Percentiles rank a stretch among this genome's conserved stretches.
Evolutionary conservation across 2,113 vertebrate genomes (phyloP).

Genomic region (Caranx melampygus): DNA sequence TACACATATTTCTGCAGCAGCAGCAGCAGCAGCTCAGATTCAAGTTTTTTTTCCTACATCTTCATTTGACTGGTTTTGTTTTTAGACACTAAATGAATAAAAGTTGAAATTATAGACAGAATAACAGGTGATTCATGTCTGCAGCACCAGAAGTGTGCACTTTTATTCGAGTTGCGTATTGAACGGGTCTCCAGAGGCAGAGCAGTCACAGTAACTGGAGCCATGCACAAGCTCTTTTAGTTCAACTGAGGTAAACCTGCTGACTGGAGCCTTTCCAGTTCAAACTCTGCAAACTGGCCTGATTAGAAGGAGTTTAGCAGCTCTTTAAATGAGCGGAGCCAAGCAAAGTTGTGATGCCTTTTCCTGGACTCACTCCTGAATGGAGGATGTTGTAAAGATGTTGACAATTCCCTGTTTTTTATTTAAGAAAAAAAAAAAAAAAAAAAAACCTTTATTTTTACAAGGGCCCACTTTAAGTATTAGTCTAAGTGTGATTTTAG

Average conservation of each 20-base stretch:
- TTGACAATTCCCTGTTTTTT: background rate
- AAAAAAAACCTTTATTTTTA: background rate
- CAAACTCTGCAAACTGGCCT: slow-evolving; percentile 66
- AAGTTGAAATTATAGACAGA: background rate
- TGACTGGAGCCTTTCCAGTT: slow-evolving; percentile 62
- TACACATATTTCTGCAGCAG: background rate
- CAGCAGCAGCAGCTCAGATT: background rate
- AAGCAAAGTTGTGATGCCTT: slow-evolving; percentile 32
- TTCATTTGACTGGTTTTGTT: background rate
- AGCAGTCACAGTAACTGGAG: background rate
- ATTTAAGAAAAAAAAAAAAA: too few relatives aligned
- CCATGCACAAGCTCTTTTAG: slow-evolving; percentile 35
- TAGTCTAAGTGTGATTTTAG: background rate
- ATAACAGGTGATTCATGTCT: background rate
- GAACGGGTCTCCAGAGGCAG: background rate
- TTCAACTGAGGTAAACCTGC: slow-evolving; percentile 72
- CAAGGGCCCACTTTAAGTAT: background rate
- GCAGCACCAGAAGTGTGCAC: background rate
- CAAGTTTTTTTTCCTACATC: background rate
- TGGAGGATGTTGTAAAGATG: slow-evolving; percentile 3
- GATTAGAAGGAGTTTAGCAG: slow-evolving; percentile 57
- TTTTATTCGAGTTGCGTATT: background rate
- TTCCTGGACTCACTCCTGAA: slow-evolving; percentile 11
- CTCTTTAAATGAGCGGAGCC: slow-evolving; percentile 33
- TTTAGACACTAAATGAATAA: background rate